Percentiles rank a stretch among this genome's conserved stretches.
phyloP scores from a whole-genome alignment of 2,113 vertebrate genomes.

The Phocoena sinus region DNA sequence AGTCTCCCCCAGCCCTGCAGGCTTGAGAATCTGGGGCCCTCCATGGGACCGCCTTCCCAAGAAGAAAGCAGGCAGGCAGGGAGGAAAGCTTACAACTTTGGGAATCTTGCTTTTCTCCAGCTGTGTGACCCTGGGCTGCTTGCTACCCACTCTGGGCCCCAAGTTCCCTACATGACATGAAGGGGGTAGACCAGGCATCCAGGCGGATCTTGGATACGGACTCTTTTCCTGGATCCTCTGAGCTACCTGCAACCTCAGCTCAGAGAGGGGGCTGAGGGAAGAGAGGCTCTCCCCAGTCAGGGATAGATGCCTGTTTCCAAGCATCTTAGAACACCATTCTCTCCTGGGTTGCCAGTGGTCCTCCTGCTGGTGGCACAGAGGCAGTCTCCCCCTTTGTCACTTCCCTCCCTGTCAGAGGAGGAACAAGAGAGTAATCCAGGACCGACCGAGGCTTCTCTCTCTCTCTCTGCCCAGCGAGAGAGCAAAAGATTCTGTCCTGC shows the following conservation, averaged over 20 bases:
- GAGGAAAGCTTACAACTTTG: no score
- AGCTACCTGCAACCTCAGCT: neutral
- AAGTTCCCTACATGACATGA: rapidly evolving
- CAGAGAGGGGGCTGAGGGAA: neutral
- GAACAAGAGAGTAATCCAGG: neutral
- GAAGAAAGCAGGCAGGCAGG: neutral
- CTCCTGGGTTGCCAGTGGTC: neutral
- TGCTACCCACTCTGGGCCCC: neutral
- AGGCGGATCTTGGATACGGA: neutral
- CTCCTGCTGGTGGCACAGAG: neutral
- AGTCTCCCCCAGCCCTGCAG: neutral
- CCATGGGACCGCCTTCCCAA: neutral
- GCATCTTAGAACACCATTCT: neutral
- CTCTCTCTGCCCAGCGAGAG: neutral
- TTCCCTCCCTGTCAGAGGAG: neutral
- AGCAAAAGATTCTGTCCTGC: neutral
- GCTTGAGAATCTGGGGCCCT: neutral
- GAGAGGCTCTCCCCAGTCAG: neutral
- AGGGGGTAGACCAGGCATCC: neutral
- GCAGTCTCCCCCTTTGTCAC: neutral
- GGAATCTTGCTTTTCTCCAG: neutral
- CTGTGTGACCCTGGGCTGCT: neutral
- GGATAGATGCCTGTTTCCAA: neutral
- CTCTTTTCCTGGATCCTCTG: neutral
- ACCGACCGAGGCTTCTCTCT: neutral